These are phyloP conservation scores for Synchiropus splendidus DNA, from an alignment of 2,113 vertebrate genomes.

Conservation along the genomic window DNA sequence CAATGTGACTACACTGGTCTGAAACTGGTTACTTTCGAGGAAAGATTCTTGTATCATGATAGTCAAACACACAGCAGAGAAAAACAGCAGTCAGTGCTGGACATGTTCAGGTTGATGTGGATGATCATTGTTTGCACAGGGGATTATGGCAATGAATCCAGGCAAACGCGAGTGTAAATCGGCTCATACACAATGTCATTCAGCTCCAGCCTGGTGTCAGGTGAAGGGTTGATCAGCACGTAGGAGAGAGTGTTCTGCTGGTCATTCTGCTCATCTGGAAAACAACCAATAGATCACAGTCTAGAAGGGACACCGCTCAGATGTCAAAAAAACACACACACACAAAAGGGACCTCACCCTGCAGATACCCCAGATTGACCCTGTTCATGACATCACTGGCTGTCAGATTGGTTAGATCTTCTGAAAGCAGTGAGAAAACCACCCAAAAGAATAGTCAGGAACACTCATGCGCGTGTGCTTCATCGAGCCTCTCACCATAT, in stretches of 20 bases:
- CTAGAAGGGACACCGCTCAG: not conserved
- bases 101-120: no score
- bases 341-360: slow-evolving; percentile 79
- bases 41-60: not conserved
- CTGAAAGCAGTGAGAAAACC: slow-evolving; percentile 61
- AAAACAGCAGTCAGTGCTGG: not conserved
- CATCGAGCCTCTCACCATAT: slow-evolving; percentile 67
- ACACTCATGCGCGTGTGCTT: no score
- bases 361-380: slow-evolving; percentile 94
- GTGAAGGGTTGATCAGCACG: slow-evolving; percentile 89
- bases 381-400: slow-evolving; percentile 98
- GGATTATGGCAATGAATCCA: no score
- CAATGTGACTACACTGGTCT: no score
- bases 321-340: no score
- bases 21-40: no score
- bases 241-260: slow-evolving; percentile 91
- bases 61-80: not conserved
- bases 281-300: not conserved
- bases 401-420: slow-evolving; percentile 91
- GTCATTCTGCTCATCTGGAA: slow-evolving; percentile 92
- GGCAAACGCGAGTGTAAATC: no score
- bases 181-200: slow-evolving; percentile 88
- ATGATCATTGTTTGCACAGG: no score
- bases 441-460: slow-evolving; percentile 16
- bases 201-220: slow-evolving; percentile 85